A percentile compares a stretch with the other conserved stretches of the same genome.
These are phyloP conservation scores for Torymus tubicola DNA, from an alignment of 2,888 invertebrate species.

Conservation along the genomic window DNA sequence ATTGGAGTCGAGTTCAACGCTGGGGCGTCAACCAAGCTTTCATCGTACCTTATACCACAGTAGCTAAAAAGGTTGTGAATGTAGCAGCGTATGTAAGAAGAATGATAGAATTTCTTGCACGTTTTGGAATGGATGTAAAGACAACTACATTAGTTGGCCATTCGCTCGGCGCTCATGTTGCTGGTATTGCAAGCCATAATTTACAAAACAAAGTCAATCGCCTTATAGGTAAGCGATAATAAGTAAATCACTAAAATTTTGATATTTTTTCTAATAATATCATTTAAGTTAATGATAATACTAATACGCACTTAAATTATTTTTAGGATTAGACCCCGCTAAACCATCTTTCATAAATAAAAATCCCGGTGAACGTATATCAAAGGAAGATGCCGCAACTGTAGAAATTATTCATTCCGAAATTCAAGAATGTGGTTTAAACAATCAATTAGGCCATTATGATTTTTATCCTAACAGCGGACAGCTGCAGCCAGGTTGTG, in stretches of 20 bases:
- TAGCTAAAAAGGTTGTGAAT: constrained; percentile 59
- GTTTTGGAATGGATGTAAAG: constrained; percentile 59
- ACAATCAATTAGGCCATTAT: constrained; percentile 68
- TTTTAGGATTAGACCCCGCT: constrained; percentile 75
- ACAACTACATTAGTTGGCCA: constrained; percentile 64
- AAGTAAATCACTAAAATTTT: background rate
- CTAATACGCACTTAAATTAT: no score
- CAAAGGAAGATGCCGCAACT: constrained; percentile 70
- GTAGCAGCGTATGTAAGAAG: constrained; percentile 59
- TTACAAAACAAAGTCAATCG: constrained; percentile 57
- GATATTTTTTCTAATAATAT: no score
- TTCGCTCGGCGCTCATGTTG: constrained; percentile 68
- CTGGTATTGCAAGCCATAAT: constrained; percentile 63
- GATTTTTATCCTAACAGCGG: constrained; percentile 76
- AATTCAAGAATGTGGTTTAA: constrained; percentile 69
- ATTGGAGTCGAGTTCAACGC: constrained; percentile 60
- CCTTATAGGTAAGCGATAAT: constrained; percentile 62
- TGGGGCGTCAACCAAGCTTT: constrained; percentile 47
- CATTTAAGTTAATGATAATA: no score
- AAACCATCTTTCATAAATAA: constrained; percentile 69
- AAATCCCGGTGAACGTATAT: constrained; percentile 66
- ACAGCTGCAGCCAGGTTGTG: constrained; percentile 68
- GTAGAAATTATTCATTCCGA: constrained; percentile 75
- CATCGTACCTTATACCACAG: constrained; percentile 55
- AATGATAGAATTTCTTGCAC: constrained; percentile 65